Percentiles rank a stretch among this genome's conserved stretches.
Evolutionary conservation across 2,888 invertebrate genomes (phyloP).

Genomic region (Sminthurides aquaticus): DNA sequence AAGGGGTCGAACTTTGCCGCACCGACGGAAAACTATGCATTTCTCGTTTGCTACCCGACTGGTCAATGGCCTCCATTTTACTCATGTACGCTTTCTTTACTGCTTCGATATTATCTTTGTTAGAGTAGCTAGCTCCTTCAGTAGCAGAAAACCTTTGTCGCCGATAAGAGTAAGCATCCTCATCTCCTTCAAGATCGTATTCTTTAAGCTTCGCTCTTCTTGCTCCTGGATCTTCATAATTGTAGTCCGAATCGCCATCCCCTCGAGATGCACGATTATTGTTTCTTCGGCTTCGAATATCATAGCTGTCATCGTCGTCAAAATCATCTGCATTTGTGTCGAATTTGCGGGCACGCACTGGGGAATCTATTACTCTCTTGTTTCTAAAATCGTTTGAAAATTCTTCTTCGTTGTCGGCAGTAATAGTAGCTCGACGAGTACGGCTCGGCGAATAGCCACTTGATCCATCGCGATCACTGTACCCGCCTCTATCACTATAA

Average conservation of each 20-base stretch:
- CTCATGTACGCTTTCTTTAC: constrained; percentile 8
- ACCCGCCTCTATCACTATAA: not conserved
- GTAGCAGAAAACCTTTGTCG: not conserved
- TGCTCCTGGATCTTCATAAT: not conserved
- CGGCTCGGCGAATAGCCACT: not conserved
- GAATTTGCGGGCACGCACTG: not conserved
- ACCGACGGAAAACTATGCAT: not conserved
- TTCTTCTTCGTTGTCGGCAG: not conserved
- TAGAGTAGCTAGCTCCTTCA: not conserved
- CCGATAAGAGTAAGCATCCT: not conserved
- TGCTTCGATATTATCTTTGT: not conserved
- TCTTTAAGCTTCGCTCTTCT: not conserved
- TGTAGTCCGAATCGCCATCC: no score
- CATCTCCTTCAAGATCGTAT: constrained; percentile 3
- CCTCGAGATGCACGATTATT: no score
- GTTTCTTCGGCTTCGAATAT: not conserved
- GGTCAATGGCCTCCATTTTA: not conserved
- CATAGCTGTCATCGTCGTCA: not conserved
- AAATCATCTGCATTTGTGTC: constrained; percentile 1
- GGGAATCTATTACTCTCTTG: not conserved
- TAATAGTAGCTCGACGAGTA: not conserved
- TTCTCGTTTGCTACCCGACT: constrained; percentile 10
- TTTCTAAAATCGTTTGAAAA: not conserved
- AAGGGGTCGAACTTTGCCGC: not conserved
- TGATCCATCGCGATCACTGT: constrained; percentile 3